Conservation (phyloP, 1,140 invertebrate species). For the Agrypnia vestita region DNA sequence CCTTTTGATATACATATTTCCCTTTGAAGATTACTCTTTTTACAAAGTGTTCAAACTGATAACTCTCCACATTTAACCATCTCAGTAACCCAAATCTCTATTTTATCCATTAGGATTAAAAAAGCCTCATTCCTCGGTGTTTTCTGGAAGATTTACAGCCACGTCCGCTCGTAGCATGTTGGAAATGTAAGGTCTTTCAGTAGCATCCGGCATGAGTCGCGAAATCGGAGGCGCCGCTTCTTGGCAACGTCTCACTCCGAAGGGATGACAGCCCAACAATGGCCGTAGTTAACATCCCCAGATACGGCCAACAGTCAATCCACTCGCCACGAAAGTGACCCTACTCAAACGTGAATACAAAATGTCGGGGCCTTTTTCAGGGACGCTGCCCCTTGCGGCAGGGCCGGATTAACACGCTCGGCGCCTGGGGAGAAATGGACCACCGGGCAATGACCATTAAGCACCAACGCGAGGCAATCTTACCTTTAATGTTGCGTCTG, state of each 20-base stretch:
- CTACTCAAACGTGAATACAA: slow-evolving; percentile 37
- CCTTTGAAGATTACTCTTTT: no score
- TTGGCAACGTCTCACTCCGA: slow-evolving; percentile 8
- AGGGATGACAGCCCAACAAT: slow-evolving; percentile 4
- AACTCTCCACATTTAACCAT: no score
- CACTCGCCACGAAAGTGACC: slow-evolving; percentile 23
- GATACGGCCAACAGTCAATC: slow-evolving; percentile 30
- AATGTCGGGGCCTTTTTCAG: slow-evolving; percentile 29
- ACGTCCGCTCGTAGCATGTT: slow-evolving; percentile 14
- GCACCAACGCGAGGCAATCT: no score
- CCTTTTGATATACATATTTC: no score
- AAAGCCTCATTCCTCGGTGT: no score
- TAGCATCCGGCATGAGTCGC: slow-evolving; percentile 22
- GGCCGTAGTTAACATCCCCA: slow-evolving; percentile 30
- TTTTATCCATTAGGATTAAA: no score
- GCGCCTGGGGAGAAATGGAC: not conserved
- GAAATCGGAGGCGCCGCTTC: not conserved
- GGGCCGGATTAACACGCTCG: not conserved
- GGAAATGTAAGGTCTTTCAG: not conserved
- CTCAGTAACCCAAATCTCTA: no score
- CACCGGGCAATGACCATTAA: not conserved
- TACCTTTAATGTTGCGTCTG: no score
- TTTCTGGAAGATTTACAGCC: not conserved
- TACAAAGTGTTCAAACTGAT: no score
- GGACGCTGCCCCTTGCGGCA: not conserved